Evolutionary conservation across 2,888 invertebrate genomes (phyloP).

Genomic region (Drosophila formosana): DNA sequence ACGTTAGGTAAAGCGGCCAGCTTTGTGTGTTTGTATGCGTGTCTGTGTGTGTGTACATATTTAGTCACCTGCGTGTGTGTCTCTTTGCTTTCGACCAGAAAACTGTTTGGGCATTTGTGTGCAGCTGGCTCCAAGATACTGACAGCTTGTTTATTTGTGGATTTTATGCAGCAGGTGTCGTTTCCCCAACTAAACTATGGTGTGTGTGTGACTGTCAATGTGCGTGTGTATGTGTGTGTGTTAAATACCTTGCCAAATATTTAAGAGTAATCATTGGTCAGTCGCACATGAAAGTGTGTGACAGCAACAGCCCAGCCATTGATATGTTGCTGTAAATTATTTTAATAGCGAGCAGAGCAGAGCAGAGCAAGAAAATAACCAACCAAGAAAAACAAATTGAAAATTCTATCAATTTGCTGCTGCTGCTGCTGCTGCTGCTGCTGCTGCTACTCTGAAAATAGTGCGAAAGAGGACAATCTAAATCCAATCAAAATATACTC

Average conservation of each 20-base stretch:
- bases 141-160: conserved; percentile 59
- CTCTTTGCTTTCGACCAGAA: conserved; percentile 56
- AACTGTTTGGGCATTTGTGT: conserved; percentile 72
- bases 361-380: neutral
- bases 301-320: conserved; percentile 14
- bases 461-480: conserved; percentile 29
- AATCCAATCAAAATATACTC: conserved; percentile 64
- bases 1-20: conserved; percentile 50
- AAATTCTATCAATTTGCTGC: conserved; percentile 73
- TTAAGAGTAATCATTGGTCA: conserved; percentile 60
- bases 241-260: conserved; percentile 65
- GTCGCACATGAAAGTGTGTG: conserved; percentile 30
- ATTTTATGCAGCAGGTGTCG: conserved; percentile 50
- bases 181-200: conserved; percentile 3
- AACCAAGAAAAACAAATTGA: conserved; percentile 59
- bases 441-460: conserved; percentile 48
- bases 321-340: conserved; percentile 49
- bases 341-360: conserved; percentile 48
- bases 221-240: conserved; percentile 31
- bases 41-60: conserved; percentile 26
- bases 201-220: neutral
- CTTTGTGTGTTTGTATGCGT: conserved; percentile 22
- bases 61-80: conserved; percentile 15
- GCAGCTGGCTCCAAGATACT: conserved; percentile 51
- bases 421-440: conserved; percentile 14